Evolutionary conservation across 2,888 invertebrate genomes (phyloP), one percentile per base, ranked within the genome.

Genomic region (Ptilodon capucinus): DNA sequence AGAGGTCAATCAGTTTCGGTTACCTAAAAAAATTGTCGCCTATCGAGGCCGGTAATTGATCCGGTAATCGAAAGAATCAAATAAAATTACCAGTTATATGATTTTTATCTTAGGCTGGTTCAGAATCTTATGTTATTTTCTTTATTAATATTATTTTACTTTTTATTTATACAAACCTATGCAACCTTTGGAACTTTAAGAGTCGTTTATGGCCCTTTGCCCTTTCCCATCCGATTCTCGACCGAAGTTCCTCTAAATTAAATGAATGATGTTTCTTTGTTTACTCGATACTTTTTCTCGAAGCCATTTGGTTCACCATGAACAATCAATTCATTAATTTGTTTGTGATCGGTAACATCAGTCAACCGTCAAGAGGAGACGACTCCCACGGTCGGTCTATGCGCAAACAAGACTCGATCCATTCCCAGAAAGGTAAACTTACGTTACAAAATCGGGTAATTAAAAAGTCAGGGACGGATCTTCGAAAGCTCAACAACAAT

Each of bases 311-410:
- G 74, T 76, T 78, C 76, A 79, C 71, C 72, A 73, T 64, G 52
- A 52, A 58, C 60, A 48, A 64, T 65, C 60, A 48, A 64, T 65
- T 75, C 71, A 83, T 81, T 82, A 81, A 83, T 81, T 79, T 81
- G 78, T 78, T 81, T 79, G 76, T 79, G 72, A 84, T 87, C 77
- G 76, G 84, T 84, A 87, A 84, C 82, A 86, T 84, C 85, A 88
- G 83, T 88, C 86, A 86, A 84, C 70, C 87, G 81, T 83, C 78
- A 81, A 79, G 72, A 64, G 63, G 67, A 68, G 72, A 70, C 67
- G 63, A 74, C 81, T 86, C 87, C 87, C 88, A 87, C 86, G 86
- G 71, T 74, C 55, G 57, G 60, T 73, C 72, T 71, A 68, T 54
- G 51, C 60, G 64, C 67, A 69, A 73, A 79, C 74, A 66, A 76